Evolutionary conservation across 2,888 invertebrate species (phyloP), one percentile per base, ranked within the genome.

Genomic region (Habrosyne pyritoides): DNA sequence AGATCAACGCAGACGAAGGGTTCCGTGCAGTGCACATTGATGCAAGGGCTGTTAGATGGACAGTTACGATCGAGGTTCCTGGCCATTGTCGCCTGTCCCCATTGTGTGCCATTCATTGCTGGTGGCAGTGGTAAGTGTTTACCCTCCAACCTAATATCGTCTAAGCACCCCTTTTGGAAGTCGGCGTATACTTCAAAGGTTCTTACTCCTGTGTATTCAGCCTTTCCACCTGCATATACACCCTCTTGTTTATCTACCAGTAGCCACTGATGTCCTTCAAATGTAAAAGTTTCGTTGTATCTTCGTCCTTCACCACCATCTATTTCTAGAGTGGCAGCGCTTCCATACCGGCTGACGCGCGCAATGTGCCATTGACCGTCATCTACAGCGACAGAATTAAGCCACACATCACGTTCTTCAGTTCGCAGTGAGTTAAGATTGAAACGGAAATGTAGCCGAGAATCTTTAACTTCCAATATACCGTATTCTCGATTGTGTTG

Each of bases 301-400:
- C 98, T 93, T 61, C 98, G 92, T 0, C 99, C 99, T 89, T 99
- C 99, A 1, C 99, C 99, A 2, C 98, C 98, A 79, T 99, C 99
- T 65, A 99, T 92, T 83, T 97, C 97, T 59, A 99, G 91, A 53
- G 97, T 97, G 10, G 99, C 98, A 8, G 98, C 97, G 51, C 97
- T 97, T 42, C 99, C 99, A 71, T 97, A 98, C 55, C 99, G 94
- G 71, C 97, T 96, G 0, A 99, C 97, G 66, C 96, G 95, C 5
- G 98, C 98, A 54, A 97, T 97, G 82, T 99, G 99, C 99, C 99
- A 99, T 76, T 98, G 98, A 0, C 99, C 99, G 82, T 99, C 98
- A 77, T 98, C 98, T 2, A 99, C 98, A 0, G 96, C 95, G 24
- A 98, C 96, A 5, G 97, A 96, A 69, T 97, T 96, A 52, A 98